These are phyloP conservation scores for Chauna torquata DNA, from an alignment of 2,113 vertebrate genomes.

Conservation along the genomic window DNA sequence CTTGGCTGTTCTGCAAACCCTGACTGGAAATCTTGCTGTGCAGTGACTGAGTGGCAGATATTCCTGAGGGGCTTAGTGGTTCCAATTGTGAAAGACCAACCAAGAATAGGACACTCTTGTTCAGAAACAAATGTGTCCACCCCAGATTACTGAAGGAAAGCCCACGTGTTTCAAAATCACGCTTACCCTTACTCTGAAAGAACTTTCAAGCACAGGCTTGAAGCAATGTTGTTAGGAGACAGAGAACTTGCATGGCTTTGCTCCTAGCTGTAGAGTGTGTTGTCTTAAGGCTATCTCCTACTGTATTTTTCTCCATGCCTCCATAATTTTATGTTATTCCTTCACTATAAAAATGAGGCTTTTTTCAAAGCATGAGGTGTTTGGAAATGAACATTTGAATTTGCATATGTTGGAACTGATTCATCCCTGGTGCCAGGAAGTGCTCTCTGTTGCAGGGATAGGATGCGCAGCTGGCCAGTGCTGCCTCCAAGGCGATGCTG, in stretches of 20 bases:
- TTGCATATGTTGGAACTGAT: constrained; percentile 47
- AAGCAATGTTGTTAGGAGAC: neutral
- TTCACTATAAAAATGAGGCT: neutral
- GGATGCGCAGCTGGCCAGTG: constrained; percentile 48
- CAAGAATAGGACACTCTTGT: neutral
- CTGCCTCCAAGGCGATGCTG: constrained; percentile 47
- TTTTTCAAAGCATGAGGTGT: constrained; percentile 1
- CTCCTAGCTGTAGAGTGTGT: neutral
- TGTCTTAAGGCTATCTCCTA: neutral
- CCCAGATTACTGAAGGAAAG: neutral
- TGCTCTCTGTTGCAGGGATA: neutral
- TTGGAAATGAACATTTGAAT: constrained; percentile 46
- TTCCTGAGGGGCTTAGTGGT: neutral
- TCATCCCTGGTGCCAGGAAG: constrained; percentile 43
- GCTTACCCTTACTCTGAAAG: neutral
- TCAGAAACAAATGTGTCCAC: neutral
- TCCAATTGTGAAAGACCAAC: neutral
- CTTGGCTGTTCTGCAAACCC: neutral
- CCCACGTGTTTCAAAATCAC: neutral
- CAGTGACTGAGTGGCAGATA: neutral
- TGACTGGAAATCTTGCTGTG: neutral
- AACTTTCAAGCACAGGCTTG: neutral
- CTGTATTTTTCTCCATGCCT: neutral
- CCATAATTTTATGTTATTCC: neutral
- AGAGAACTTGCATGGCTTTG: neutral